Conservation (phyloP, 2,888 invertebrate genomes). For the Hirtodrosophila cameraria region DNA sequence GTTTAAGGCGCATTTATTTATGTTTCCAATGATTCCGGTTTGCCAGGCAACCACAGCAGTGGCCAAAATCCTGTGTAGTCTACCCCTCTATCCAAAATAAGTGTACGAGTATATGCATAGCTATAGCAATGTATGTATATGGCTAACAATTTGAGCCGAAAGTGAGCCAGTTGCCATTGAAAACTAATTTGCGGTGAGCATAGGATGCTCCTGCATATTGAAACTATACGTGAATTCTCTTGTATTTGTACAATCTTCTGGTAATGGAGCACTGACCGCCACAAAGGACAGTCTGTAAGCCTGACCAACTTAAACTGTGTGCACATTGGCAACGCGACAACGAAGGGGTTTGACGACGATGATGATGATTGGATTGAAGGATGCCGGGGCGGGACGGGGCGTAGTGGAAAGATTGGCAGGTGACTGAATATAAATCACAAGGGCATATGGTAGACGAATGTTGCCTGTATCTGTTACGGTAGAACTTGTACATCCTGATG, state of each 20-base stretch:
- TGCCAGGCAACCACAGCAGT: constrained; percentile 14
- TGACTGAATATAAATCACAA: constrained; percentile 39
- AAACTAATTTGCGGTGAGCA: constrained; percentile 65
- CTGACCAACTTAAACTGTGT: constrained; percentile 28
- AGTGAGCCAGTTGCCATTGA: constrained; percentile 32
- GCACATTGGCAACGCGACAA: constrained; percentile 26
- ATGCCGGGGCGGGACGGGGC: too few species aligned
- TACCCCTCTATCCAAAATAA: not conserved
- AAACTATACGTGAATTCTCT: too few species aligned
- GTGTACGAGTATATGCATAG: too few species aligned
- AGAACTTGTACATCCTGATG: constrained; percentile 43
- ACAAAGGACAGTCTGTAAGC: constrained; percentile 6
- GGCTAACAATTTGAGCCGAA: constrained; percentile 3
- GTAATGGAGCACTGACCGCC: constrained; percentile 17
- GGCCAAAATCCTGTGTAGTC: constrained; percentile 17
- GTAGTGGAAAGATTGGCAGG: not conserved
- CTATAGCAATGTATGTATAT: too few species aligned
- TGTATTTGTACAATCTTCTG: constrained; percentile 9
- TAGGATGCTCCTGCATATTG: constrained; percentile 4
- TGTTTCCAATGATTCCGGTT: constrained; percentile 31
- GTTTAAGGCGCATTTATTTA: constrained; percentile 53
- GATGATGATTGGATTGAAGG: constrained; percentile 19
- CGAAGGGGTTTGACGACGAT: not conserved
- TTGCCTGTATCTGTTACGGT: not conserved
- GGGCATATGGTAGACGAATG: constrained; percentile 12